These are phyloP conservation scores for Furcifer pardalis DNA, from an alignment of 2,797 vertebrate species.

Conservation along the genomic window DNA sequence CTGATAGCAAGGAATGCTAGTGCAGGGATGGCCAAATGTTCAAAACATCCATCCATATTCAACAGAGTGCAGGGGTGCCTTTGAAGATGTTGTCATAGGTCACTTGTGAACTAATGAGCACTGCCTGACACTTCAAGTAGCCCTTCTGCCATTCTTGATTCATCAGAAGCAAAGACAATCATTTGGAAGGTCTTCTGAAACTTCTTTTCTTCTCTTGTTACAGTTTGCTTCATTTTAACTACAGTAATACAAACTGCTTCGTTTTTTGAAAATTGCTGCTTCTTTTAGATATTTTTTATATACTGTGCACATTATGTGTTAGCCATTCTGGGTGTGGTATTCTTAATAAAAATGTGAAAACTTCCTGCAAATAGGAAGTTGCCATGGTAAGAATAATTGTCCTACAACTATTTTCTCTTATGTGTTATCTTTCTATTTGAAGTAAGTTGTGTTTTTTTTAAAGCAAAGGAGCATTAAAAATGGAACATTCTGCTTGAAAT, in stretches of 20 bases:
- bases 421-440: too few relatives aligned
- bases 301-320: too few relatives aligned
- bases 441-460: background rate
- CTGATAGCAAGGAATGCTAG: too few relatives aligned
- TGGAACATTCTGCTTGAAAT: background rate
- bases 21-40: too few relatives aligned
- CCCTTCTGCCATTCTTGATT: background rate
- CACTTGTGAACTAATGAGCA: background rate
- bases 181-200: background rate
- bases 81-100: too few relatives aligned
- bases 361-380: background rate
- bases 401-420: background rate
- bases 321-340: background rate
- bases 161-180: background rate
- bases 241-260: too few relatives aligned
- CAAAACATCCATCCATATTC: too few relatives aligned
- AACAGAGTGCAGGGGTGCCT: too few relatives aligned
- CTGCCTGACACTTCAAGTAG: background rate
- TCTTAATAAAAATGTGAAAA: background rate
- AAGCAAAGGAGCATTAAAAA: background rate
- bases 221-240: background rate
- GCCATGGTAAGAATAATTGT: background rate
- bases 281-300: background rate
- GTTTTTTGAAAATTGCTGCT: background rate
- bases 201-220: background rate